Percentiles rank a stretch among this genome's conserved stretches.
Evolutionary conservation across 2,888 invertebrate genomes (phyloP).

Genomic region (Tillus elongatus): DNA sequence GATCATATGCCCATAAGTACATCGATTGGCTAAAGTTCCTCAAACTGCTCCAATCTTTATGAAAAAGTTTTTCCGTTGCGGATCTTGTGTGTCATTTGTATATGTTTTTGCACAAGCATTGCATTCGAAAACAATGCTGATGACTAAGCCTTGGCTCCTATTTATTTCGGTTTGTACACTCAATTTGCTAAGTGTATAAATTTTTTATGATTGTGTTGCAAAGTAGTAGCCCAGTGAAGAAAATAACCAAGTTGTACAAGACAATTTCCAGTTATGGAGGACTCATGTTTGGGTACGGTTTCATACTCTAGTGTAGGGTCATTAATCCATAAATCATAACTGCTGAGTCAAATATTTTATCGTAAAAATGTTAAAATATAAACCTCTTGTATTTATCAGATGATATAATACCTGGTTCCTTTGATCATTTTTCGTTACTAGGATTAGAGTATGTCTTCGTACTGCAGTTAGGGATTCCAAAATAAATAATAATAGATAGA

Average conservation of each 20-base stretch:
- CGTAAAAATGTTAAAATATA: no score
- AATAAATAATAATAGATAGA: no score
- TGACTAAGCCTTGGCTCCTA: conserved; percentile 5
- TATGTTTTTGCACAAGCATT: background rate
- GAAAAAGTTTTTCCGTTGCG: background rate
- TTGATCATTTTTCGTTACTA: no score
- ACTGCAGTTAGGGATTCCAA: no score
- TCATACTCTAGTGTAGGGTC: no score
- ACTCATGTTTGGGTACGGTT: background rate
- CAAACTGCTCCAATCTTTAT: conserved; percentile 13
- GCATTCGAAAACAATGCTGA: background rate
- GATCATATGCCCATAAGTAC: conserved; percentile 9
- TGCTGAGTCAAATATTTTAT: no score
- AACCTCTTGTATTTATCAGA: no score
- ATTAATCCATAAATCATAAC: no score
- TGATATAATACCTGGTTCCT: no score
- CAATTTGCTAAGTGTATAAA: conserved; percentile 9
- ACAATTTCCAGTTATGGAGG: conserved; percentile 12
- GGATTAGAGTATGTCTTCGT: no score
- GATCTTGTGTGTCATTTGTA: conserved; percentile 6
- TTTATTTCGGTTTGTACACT: conserved; percentile 7
- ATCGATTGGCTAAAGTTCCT: conserved; percentile 10
- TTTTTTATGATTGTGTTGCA: conserved; percentile 13
- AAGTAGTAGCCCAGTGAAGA: conserved; percentile 8
- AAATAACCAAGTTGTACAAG: conserved; percentile 13